These are phyloP conservation scores for Hymenochirus boettgeri DNA, from an alignment of 2,113 vertebrate genomes.

Conservation along the genomic window DNA sequence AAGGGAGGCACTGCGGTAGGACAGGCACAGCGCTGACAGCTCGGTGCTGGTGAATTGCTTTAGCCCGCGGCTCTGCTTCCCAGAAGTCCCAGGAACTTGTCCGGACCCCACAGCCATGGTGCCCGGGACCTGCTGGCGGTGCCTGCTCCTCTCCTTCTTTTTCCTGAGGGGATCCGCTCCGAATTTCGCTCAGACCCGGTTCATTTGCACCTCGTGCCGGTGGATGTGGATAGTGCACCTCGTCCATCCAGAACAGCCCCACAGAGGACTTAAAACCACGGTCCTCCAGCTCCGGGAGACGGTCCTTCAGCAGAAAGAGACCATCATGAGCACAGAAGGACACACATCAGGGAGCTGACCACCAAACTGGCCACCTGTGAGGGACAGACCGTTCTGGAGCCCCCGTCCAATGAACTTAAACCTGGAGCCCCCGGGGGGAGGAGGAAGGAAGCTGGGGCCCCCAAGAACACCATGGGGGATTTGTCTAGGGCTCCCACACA, in stretches of 20 bases:
- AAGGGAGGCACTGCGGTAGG: conserved; percentile 17
- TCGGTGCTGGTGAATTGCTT: conserved; percentile 12
- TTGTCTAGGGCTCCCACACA: conserved; percentile 83
- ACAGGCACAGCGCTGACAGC: conserved; percentile 7
- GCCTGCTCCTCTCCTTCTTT: conserved; percentile 60
- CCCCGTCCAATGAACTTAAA: conserved; percentile 62
- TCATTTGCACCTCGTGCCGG: conserved; percentile 95
- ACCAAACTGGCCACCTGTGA: conserved; percentile 90
- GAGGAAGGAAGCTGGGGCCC: conserved; percentile 68
- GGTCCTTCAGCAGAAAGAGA: conserved; percentile 93
- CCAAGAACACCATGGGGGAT: conserved; percentile 91
- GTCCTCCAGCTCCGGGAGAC: conserved; percentile 92
- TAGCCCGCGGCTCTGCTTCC: neutral
- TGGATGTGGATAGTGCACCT: conserved; percentile 88
- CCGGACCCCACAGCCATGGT: conserved; percentile 19
- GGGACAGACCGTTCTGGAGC: conserved; percentile 75
- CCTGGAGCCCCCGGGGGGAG: conserved; percentile 54
- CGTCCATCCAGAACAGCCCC: conserved; percentile 78
- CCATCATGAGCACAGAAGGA: conserved; percentile 93
- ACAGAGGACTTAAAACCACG: conserved; percentile 83
- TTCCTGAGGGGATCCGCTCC: conserved; percentile 60
- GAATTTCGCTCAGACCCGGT: conserved; percentile 86
- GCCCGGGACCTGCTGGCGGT: conserved; percentile 28
- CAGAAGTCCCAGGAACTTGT: neutral
- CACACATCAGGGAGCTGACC: conserved; percentile 89